phyloP scores from a whole-genome alignment of 1,140 invertebrate species.

The Pararge aegeria region DNA sequence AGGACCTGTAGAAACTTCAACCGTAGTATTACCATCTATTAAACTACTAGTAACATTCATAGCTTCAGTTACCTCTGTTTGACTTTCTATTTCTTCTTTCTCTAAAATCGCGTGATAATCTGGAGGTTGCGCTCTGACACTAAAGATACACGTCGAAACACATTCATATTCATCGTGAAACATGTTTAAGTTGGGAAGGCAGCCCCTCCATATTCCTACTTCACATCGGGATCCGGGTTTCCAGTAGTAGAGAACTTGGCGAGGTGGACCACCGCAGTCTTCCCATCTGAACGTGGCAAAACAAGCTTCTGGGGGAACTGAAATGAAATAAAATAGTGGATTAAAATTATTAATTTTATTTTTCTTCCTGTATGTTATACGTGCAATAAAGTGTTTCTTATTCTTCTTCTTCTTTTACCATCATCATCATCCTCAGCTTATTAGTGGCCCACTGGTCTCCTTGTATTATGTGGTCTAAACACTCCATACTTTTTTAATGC shows the following conservation, averaged over 20 bases:
- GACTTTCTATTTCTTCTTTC: slow-evolving; percentile 10
- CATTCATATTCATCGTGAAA: slow-evolving; percentile 66
- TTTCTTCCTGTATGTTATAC: too few species aligned
- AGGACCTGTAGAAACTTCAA: not conserved
- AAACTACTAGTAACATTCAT: not conserved
- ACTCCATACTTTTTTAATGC: too few species aligned
- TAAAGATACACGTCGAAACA: slow-evolving; percentile 59
- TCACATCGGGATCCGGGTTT: slow-evolving; percentile 67
- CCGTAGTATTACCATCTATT: not conserved
- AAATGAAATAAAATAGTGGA: not conserved
- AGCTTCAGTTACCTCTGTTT: slow-evolving; percentile 9
- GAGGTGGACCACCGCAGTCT: slow-evolving; percentile 52
- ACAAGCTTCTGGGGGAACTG: slow-evolving; percentile 62
- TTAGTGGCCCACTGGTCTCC: too few species aligned
- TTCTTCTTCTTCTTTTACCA: too few species aligned
- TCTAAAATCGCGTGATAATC: slow-evolving; percentile 39
- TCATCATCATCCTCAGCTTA: too few species aligned
- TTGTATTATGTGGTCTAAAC: too few species aligned
- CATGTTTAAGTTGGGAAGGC: slow-evolving; percentile 66
- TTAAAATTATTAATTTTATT: not conserved
- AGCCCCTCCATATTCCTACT: slow-evolving; percentile 62
- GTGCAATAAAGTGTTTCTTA: too few species aligned
- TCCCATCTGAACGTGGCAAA: slow-evolving; percentile 57
- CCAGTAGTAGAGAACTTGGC: slow-evolving; percentile 60
- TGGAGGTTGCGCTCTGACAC: slow-evolving; percentile 33